Base-by-base conservation (phyloP, 2,888 invertebrate species). In the Drosophila percnosoma region DNA sequence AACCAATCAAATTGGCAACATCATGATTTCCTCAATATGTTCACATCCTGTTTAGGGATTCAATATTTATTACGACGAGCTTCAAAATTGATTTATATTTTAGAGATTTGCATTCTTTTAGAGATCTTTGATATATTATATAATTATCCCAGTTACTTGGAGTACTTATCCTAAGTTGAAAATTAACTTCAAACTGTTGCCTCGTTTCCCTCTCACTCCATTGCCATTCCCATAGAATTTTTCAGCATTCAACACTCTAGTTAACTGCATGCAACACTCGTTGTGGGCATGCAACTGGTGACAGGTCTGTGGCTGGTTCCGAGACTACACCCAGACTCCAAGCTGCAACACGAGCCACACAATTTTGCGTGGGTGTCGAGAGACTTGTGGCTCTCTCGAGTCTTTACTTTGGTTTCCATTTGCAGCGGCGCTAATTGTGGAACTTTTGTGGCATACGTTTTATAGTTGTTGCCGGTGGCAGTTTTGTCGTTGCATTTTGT, bases 361-460 rank as follows among this genome's bases (percentile, higher is more conserved):
- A n/a, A 45, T 64, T 27, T 70, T 64, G 79, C 80, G 80, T 80
- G 82, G 80, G 80, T 67, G 72, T 68, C 72, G 72, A 45, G 34
- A 34, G 27, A 27, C 34, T 45, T 13, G 18, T 29, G 33, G 29
- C 13, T 36, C 34, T 55, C 18, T 38, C 27, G 15, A 27, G 48
- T 36, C 36, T 40, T 52, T 57, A 72, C 66, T 53, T 68, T 73
- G 75, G 68, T 60, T 73, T 62, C 27, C 48, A 36, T 36, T 61
- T 51, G 38, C 40, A 34, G 54, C 54, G 62, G 45, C 65, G 82
- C 75, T 88, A 86, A 86, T 88, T 86, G 87, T 88, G 73, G 61
- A 78, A 75, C 61, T 78, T 78, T 83, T 73, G 72, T 78, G 80
- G 78, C 34, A 29, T 13, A 5, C 40, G 4, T 40, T 54, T 36